These are phyloP conservation scores for Scaptomyza reducta DNA, from an alignment of 2,888 invertebrate species.

Conservation along the genomic window DNA sequence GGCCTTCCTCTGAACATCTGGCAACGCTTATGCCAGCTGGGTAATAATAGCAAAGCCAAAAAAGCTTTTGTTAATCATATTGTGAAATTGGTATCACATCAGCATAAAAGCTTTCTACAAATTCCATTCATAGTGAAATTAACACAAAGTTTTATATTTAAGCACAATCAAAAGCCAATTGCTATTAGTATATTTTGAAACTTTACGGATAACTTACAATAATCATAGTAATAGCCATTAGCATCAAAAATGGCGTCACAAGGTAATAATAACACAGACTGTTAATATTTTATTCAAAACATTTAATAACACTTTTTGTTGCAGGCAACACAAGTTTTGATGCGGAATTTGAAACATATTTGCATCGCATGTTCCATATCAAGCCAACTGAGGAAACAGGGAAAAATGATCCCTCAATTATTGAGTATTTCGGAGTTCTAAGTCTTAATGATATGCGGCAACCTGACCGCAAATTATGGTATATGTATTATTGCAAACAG, in stretches of 20 bases:
- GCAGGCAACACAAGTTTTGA: constrained; percentile 45
- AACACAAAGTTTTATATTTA: constrained; percentile 20
- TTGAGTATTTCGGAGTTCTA: constrained; percentile 63
- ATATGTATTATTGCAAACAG: constrained; percentile 58
- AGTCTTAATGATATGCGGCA: constrained; percentile 44
- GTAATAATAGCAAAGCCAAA: constrained; percentile 8
- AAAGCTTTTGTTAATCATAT: constrained; percentile 18
- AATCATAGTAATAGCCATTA: too few relatives aligned
- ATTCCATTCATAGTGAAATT: constrained; percentile 33
- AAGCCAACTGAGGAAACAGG: background rate
- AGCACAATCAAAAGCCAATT: background rate
- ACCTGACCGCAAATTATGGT: constrained; percentile 66
- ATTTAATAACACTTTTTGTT: background rate
- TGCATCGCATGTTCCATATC: constrained; percentile 42
- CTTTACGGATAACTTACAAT: background rate
- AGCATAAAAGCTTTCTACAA: constrained; percentile 25
- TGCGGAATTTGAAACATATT: constrained; percentile 42
- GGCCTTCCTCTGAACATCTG: too few relatives aligned
- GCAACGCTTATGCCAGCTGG: background rate
- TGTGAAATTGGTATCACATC: constrained; percentile 31
- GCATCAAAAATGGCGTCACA: constrained; percentile 25
- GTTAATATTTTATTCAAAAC: background rate
- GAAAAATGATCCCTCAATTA: constrained; percentile 32
- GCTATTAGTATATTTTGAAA: constrained; percentile 1
- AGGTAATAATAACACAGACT: constrained; percentile 22